Base-by-base conservation (phyloP, 2,113 vertebrate genomes). In the Lampris incognitus region DNA sequence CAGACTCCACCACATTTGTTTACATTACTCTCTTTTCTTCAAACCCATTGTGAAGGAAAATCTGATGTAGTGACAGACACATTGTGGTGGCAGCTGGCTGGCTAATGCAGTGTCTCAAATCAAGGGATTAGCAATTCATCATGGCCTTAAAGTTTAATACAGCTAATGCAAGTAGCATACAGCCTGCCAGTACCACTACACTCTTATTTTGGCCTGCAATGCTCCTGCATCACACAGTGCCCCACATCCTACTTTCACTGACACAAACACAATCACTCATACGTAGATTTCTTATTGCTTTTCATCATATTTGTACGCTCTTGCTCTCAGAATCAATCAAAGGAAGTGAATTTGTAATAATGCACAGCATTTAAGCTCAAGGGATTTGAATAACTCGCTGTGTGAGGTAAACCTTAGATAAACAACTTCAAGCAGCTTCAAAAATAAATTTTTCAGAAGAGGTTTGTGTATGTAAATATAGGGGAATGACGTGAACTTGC, bases 91-190 rank as follows among this genome's bases (percentile, higher is more conserved):
- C 76, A 44, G 69, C 39, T 52, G 51, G 50, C 41, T 3, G 50
- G 74, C 79, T 86, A 80, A 88, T 90, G 66, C 71, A 51, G 36
- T 13, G 42, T 63, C 74, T 78, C 54, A n/a, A 46, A 66, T 84
- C 59, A 88, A 75, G 82, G 73, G 73, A 87, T 82, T 79, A 85
- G 71, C 63, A 85, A 87, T 83, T 81, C 73, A 80, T 81, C 60
- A 81, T 52, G 67, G 62, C 69, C 82, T 81, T 79, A 76, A 87
- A 83, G 55, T 84, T 90, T 63, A 84, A 88, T 84, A 76, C 65
- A 81, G 77, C 39, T 88, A 89, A 89, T 88, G 79, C 64, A 83
- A 71, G 79, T 62, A 9, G 58, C 52, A 64, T 60, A 61, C 41
- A 67, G 72, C 13, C 70, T 85, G 66, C 76, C 72, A 83, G 46